Percentiles rank a stretch among this genome's conserved stretches.
phyloP scores from a whole-genome alignment of 2,113 vertebrate species.

The Brevimyrus niger region DNA sequence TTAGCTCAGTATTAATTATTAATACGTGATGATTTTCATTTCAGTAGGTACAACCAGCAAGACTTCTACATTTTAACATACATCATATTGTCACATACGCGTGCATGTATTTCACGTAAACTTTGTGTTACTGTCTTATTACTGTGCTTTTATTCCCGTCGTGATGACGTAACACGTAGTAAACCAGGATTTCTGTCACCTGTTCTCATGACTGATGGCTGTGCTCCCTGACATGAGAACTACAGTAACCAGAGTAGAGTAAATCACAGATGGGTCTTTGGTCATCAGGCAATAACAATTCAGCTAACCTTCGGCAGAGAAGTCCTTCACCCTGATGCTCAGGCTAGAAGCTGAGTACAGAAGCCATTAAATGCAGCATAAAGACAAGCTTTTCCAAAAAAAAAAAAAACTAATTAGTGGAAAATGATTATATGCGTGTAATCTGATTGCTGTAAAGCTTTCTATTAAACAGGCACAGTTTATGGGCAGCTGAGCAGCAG shows the following conservation, averaged over 20 bases:
- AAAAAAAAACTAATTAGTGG: background rate
- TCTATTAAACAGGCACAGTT: background rate
- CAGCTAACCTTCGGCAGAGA: too few relatives aligned
- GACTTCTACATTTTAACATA: background rate
- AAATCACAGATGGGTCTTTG: background rate
- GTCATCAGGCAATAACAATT: background rate
- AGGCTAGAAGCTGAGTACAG: background rate
- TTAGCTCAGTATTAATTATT: background rate
- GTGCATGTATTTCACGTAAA: background rate
- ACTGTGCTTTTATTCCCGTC: background rate
- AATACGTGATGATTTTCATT: background rate
- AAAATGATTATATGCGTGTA: background rate
- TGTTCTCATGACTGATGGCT: background rate
- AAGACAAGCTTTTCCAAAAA: background rate
- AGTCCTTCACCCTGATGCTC: background rate
- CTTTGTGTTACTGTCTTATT: background rate
- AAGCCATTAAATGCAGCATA: background rate
- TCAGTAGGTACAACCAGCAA: background rate
- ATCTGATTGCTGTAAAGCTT: background rate
- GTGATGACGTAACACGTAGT: background rate
- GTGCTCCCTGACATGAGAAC: background rate
- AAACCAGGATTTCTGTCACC: background rate
- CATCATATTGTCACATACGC: background rate
- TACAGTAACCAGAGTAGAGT: background rate
- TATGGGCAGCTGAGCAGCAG: background rate